Base-by-base conservation (phyloP, 2,888 invertebrate genomes). In the Hypolimnas misippus region DNA sequence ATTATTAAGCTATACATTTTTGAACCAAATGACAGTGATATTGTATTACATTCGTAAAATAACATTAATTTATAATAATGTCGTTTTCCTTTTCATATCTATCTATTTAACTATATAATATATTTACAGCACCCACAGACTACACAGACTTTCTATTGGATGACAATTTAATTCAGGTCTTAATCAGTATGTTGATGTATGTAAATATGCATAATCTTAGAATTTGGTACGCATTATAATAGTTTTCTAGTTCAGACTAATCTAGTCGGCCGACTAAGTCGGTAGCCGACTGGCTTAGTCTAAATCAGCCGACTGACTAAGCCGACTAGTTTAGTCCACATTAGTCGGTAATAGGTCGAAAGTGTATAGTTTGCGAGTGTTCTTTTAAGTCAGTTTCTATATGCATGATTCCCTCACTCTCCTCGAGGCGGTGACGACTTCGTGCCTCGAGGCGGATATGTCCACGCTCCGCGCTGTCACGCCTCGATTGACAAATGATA, bases 371-470 rank as follows among this genome's bases (percentile, higher is more conserved):
- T 12, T 12, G n/a, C n/a, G 12, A 2, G n/a, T 3, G n/a, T 2
- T n/a, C 4, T n/a, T 3, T n/a, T 12, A 38, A 25, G 5, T 38
- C 12, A 31, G n/a, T 16, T 57, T 69, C 73, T 96, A 97, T 94
- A 97, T 97, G 94, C 96, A 97, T 91, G 96, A 96, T 89, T 97
- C 97, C 83, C 96, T 95, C 90, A 97, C 96, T 83, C 95, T 94
- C 86, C 96, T 94, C 66, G 96, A 95, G 63, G 96, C 95, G 72
- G 96, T 96, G 71, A 96, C 95, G 72, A 96, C 94, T 87, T 96
- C 96, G 54, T 96, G 94, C 81, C 94, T 93, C 76, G 51, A 94
- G 92, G 95, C 94, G 66, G 94, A 94, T 51, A 90, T 87, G 73
- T 90, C 90, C 0, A 79, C 75, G 35, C 93, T 89, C 59, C 92